Percentiles rank a stretch among this genome's conserved stretches.
phyloP scores from a whole-genome alignment of 2,113 vertebrate genomes.

The Sprattus sprattus region DNA sequence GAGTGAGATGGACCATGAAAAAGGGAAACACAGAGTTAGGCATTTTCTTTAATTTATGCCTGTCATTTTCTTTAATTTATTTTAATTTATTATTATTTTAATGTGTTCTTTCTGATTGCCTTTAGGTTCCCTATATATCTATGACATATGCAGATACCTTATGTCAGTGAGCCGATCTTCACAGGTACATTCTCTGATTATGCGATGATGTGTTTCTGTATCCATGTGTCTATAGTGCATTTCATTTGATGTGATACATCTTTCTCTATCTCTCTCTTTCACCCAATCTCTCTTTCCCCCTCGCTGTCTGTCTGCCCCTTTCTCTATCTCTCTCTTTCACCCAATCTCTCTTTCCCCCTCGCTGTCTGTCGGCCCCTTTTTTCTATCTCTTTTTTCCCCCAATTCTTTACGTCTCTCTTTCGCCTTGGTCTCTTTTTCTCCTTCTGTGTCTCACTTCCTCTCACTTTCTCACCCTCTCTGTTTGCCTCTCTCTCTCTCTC shows the following conservation, averaged over 20 bases:
- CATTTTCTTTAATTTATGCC: not conserved
- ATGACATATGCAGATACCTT: constrained; percentile 87
- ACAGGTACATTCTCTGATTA: constrained; percentile 73
- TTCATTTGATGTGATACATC: not conserved
- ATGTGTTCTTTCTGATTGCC: constrained; percentile 19
- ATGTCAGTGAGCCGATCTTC: constrained; percentile 80
- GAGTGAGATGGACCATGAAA: too few relatives aligned
- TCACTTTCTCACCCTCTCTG: not conserved
- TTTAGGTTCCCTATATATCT: constrained; percentile 85
- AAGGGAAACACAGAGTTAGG: not conserved
- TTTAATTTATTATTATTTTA: not conserved
- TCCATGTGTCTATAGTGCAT: not conserved
- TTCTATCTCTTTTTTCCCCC: too few relatives aligned
- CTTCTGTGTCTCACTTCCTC: not conserved
- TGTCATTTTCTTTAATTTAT: not conserved
- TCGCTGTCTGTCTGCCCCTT: not conserved
- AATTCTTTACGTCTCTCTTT: too few relatives aligned
- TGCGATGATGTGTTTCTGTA: not conserved
- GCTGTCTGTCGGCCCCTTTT: too few relatives aligned
- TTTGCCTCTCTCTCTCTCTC: not conserved
- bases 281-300: not conserved
- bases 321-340: not conserved
- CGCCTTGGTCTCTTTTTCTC: not conserved
- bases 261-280: not conserved
- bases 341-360: not conserved